Evolutionary conservation across 1,140 invertebrate genomes (phyloP).

Genomic region (Sinonovacula constricta): DNA sequence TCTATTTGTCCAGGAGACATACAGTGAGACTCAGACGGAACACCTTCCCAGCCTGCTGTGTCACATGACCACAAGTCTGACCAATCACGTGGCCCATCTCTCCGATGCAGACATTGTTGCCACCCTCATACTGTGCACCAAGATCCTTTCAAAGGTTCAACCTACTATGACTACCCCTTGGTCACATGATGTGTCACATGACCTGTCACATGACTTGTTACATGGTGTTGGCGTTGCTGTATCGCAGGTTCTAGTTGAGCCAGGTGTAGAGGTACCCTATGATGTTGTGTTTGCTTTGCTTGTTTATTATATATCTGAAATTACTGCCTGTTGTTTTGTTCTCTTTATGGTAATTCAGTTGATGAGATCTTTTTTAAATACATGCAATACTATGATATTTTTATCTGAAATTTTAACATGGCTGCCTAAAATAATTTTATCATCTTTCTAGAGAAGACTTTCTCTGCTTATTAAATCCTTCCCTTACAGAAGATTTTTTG

Average conservation of each 20-base stretch:
- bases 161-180: conserved; percentile 80
- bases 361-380: neutral
- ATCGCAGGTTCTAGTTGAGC: neutral
- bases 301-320: too few species aligned
- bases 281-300: too few species aligned
- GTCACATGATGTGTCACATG: conserved; percentile 45
- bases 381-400: neutral
- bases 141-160: conserved; percentile 88
- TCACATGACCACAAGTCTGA: conserved; percentile 82
- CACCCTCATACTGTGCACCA: conserved; percentile 85
- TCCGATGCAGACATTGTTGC: conserved; percentile 83
- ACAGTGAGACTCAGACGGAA: conserved; percentile 88
- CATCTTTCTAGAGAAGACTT: too few species aligned
- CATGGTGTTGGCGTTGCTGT: neutral
- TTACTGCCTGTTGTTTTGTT: too few species aligned
- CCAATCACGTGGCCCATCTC: conserved; percentile 81
- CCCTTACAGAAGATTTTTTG: too few species aligned
- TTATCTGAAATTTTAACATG: too few species aligned
- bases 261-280: conserved; percentile 47
- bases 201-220: conserved; percentile 56
- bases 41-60: conserved; percentile 87
- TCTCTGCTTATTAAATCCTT: too few species aligned
- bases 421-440: too few species aligned
- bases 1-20: conserved; percentile 83
- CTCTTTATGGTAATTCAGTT: neutral